phyloP scores from a whole-genome alignment of 2,113 vertebrate species.

The Brachyhypopomus gauderio region DNA sequence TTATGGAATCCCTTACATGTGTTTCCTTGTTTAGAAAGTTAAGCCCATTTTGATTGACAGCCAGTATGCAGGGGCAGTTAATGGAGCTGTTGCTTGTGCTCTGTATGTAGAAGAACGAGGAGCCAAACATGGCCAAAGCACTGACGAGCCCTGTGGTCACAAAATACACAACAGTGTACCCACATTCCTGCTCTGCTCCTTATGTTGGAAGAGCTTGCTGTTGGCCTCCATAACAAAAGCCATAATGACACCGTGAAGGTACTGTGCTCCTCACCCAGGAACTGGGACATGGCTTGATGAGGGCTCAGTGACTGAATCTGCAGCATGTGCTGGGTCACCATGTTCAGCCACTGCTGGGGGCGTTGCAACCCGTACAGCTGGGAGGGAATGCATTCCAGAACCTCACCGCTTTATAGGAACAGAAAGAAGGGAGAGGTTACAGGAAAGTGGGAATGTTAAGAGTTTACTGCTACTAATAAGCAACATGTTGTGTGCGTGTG shows the following conservation, averaged over 20 bases:
- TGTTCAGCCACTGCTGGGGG: constrained; percentile 84
- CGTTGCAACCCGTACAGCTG: constrained; percentile 80
- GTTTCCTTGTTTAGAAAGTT: constrained; percentile 92
- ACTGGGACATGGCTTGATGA: constrained; percentile 92
- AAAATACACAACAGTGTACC: neutral
- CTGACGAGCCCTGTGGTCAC: constrained; percentile 85
- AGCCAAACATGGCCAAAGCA: constrained; percentile 91
- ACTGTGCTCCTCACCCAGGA: constrained; percentile 81
- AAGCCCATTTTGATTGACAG: constrained; percentile 92
- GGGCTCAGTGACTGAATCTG: constrained; percentile 87
- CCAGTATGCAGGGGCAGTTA: constrained; percentile 87
- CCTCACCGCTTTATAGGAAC: constrained; percentile 74
- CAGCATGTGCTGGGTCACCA: constrained; percentile 85
- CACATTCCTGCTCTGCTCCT: neutral
- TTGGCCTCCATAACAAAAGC: neutral
- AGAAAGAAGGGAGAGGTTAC: constrained; percentile 1
- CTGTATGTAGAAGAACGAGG: constrained; percentile 96
- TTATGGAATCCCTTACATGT: constrained; percentile 78
- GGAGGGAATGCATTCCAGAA: constrained; percentile 86
- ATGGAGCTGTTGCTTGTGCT: constrained; percentile 85
- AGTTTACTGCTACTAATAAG: neutral
- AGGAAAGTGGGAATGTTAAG: neutral
- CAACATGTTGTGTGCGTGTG: no score
- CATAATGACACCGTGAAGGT: neutral
- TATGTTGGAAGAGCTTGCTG: no score